These are phyloP conservation scores for Tiphia femorata DNA, from an alignment of 2,888 invertebrate genomes.

Conservation along the genomic window DNA sequence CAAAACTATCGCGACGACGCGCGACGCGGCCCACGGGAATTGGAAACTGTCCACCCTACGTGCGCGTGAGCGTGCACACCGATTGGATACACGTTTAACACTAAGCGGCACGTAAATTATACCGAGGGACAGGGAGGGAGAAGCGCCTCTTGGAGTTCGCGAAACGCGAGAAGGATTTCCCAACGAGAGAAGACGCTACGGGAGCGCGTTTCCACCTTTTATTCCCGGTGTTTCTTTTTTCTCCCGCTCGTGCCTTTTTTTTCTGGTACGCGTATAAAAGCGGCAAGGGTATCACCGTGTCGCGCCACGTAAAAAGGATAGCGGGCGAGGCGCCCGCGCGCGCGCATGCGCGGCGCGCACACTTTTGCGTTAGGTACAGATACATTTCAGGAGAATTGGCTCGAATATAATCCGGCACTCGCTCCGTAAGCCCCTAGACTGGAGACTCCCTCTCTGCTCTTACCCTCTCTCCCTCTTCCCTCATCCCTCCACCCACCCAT, in stretches of 20 bases:
- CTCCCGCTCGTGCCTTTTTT: slow-evolving; percentile 5
- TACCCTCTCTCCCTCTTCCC: neutral
- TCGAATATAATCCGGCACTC: slow-evolving; percentile 44
- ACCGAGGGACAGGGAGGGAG: neutral
- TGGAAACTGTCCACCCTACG: too few species aligned
- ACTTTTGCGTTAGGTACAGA: too few species aligned
- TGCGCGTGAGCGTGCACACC: too few species aligned
- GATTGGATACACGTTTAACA: too few species aligned
- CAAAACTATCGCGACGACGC: too few species aligned
- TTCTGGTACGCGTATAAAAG: slow-evolving; percentile 15
- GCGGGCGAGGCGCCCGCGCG: slow-evolving; percentile 14
- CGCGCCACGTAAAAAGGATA: neutral
- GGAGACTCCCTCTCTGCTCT: slow-evolving; percentile 3
- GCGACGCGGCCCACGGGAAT: too few species aligned
- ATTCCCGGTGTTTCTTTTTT: too few species aligned
- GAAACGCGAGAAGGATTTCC: neutral
- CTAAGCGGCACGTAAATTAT: neutral
- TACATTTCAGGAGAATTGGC: slow-evolving; percentile 47
- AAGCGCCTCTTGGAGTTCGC: neutral
- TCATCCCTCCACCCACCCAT: neutral
- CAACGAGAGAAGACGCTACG: too few species aligned
- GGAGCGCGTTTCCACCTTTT: too few species aligned
- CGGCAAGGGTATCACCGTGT: slow-evolving; percentile 8
- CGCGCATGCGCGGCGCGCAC: slow-evolving; percentile 14
- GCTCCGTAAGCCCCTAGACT: slow-evolving; percentile 13